These are phyloP conservation scores for Rhagium mordax DNA, from an alignment of 2,888 invertebrate species.

Conservation along the genomic window DNA sequence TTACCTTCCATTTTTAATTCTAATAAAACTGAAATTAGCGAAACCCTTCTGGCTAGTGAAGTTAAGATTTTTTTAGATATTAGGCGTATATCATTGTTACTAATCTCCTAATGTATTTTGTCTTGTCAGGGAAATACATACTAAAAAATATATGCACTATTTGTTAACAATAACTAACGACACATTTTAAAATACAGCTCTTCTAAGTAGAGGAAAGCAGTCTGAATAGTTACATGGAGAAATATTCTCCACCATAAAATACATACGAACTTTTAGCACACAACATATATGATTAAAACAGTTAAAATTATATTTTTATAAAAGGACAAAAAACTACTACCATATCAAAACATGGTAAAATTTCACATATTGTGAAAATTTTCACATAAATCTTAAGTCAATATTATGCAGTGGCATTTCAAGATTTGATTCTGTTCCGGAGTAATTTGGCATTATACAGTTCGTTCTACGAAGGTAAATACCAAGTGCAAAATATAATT, in stretches of 20 bases:
- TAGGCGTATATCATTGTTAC: not conserved
- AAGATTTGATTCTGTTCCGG: too few relatives aligned
- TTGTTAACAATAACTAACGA: not conserved
- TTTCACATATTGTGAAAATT: too few relatives aligned
- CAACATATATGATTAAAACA: not conserved
- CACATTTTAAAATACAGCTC: not conserved
- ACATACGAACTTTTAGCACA: not conserved
- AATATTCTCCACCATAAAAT: not conserved
- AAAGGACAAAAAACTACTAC: not conserved
- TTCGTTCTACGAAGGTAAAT: too few relatives aligned
- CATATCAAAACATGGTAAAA: not conserved
- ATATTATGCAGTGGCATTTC: too few relatives aligned
- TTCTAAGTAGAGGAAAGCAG: not conserved
- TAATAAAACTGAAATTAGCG: not conserved
- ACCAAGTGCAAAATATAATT: too few relatives aligned
- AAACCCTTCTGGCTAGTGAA: not conserved
- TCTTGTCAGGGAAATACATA: not conserved
- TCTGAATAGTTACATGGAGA: not conserved
- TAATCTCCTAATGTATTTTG: not conserved
- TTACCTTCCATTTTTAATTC: not conserved
- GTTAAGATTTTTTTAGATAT: not conserved
- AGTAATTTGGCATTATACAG: too few relatives aligned
- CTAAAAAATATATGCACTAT: not conserved
- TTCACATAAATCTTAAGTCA: too few relatives aligned
- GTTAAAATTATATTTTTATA: not conserved